A percentile compares a stretch with the other conserved stretches of the same genome.
phyloP scores from a whole-genome alignment of 2,113 vertebrate genomes.

The Crotalus helleri region DNA sequence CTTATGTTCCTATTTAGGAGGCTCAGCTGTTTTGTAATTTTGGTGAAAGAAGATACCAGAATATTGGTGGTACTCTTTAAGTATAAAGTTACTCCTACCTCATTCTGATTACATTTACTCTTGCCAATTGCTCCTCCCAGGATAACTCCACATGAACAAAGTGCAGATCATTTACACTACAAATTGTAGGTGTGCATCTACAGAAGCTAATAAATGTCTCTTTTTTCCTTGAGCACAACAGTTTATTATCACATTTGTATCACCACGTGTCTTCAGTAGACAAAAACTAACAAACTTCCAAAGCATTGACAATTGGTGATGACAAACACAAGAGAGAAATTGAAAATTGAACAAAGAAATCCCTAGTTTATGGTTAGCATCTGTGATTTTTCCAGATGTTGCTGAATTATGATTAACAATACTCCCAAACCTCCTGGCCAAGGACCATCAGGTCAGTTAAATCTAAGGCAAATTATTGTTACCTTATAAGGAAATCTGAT shows the following conservation, averaged over 20 bases:
- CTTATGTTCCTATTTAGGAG: neutral
- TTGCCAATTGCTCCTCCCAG: neutral
- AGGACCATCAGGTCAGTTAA: neutral
- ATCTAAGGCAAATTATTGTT: slow-evolving; percentile 4
- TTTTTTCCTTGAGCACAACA: neutral
- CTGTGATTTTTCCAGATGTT: neutral
- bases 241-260: neutral
- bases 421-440: neutral
- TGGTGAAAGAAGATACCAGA: neutral
- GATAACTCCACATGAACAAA: neutral
- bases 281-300: neutral
- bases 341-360: neutral
- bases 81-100: neutral
- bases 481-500: neutral
- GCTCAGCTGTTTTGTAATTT: neutral
- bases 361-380: neutral
- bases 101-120: neutral
- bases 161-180: neutral
- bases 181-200: neutral
- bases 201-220: neutral
- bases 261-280: neutral
- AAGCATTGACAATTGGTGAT: neutral
- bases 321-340: neutral
- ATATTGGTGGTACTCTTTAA: neutral
- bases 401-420: neutral